A percentile compares a stretch with the other conserved stretches of the same genome.
phyloP scores from a whole-genome alignment of 1,140 invertebrate genomes.

The Drosophila nikananu region DNA sequence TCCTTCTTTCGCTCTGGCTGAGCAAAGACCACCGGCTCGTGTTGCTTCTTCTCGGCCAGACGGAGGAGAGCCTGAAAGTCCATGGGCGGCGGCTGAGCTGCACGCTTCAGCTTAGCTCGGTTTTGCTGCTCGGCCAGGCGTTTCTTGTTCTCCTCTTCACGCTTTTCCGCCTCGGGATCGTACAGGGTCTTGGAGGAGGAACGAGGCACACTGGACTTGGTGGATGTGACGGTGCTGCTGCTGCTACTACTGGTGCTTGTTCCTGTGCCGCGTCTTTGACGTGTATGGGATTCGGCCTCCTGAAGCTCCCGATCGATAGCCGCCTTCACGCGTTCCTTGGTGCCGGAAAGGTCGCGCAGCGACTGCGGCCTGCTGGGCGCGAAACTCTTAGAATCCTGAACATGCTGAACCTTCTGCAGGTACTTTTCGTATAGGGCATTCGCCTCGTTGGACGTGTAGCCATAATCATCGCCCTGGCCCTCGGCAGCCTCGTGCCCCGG shows the following conservation, averaged over 20 bases:
- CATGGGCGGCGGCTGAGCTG: slow-evolving; percentile 89
- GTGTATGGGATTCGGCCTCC: slow-evolving; percentile 88
- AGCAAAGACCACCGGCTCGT: slow-evolving; percentile 89
- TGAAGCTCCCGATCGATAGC: slow-evolving; percentile 90
- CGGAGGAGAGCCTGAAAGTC: slow-evolving; percentile 91
- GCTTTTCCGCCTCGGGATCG: slow-evolving; percentile 84
- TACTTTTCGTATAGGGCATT: slow-evolving; percentile 93
- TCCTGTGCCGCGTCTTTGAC: slow-evolving; percentile 23
- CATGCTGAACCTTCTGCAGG: slow-evolving; percentile 89
- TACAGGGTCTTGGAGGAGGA: slow-evolving; percentile 58
- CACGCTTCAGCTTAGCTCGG: slow-evolving; percentile 85
- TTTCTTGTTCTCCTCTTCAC: slow-evolving; percentile 86
- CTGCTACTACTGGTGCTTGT: background rate
- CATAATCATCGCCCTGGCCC: slow-evolving; percentile 95
- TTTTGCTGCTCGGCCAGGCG: slow-evolving; percentile 87
- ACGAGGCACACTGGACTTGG: slow-evolving; percentile 30
- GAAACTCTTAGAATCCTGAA: slow-evolving; percentile 77
- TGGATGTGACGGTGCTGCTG: background rate
- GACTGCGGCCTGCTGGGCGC: slow-evolving; percentile 75
- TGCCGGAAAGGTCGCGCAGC: slow-evolving; percentile 87
- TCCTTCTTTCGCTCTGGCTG: slow-evolving; percentile 88
- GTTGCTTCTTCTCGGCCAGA: slow-evolving; percentile 93
- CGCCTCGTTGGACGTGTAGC: slow-evolving; percentile 93
- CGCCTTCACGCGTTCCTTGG: slow-evolving; percentile 90
- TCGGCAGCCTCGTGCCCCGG: slow-evolving; percentile 87